phyloP scores from a whole-genome alignment of 2,113 vertebrate species.

The Shinisaurus crocodilurus region DNA sequence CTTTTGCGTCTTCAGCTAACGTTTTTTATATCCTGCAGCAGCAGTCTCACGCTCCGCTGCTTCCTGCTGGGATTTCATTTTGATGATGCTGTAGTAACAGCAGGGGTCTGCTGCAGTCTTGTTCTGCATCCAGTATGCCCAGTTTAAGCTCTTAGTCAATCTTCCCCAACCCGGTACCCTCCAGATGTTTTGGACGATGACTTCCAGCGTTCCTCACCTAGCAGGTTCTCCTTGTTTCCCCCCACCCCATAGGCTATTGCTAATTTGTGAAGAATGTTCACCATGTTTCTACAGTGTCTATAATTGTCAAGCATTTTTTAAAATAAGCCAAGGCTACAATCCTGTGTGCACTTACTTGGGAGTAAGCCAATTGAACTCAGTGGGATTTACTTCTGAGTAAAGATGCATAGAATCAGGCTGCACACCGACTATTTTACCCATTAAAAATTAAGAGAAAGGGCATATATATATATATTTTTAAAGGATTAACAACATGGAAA shows the following conservation, averaged over 20 bases:
- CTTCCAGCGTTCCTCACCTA: too few species aligned
- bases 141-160: not conserved
- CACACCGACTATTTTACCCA: not conserved
- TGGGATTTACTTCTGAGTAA: not conserved
- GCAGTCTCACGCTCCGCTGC: not conserved
- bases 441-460: not conserved
- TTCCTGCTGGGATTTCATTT: conserved; percentile 31
- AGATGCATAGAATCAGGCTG: not conserved
- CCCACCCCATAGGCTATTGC: not conserved
- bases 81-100: conserved; percentile 22
- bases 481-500: not conserved
- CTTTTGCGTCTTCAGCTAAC: not conserved
- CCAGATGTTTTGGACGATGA: too few species aligned
- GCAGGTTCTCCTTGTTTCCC: not conserved
- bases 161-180: too few species aligned
- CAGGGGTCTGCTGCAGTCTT: conserved; percentile 14
- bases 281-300: not conserved
- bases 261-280: conserved; percentile 31
- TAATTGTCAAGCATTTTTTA: not conserved
- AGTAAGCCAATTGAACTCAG: not conserved
- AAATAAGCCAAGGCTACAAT: not conserved
- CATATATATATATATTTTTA: not conserved
- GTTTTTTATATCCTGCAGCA: conserved; percentile 13
- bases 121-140: conserved; percentile 17
- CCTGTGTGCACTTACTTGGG: not conserved